Evolutionary conservation across 2,888 invertebrate genomes (phyloP).

Genomic region (Doris montereyensis): DNA sequence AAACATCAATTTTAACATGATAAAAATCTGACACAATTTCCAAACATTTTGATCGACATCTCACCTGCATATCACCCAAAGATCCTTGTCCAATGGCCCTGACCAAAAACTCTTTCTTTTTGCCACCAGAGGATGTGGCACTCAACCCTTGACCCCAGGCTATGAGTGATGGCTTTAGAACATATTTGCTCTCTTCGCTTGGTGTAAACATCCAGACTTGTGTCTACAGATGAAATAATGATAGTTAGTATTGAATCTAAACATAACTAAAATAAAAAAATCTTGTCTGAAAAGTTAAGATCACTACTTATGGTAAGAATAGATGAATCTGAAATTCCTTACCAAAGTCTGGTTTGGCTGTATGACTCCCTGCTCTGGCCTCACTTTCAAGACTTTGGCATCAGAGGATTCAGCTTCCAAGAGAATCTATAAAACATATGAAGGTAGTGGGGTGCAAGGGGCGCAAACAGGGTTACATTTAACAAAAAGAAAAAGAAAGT

Average conservation of each 20-base stretch:
- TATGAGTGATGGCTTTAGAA: constrained; percentile 68
- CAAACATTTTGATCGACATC: too few relatives aligned
- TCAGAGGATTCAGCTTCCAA: constrained; percentile 66
- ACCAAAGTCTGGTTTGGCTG: constrained; percentile 71
- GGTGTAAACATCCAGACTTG: constrained; percentile 66
- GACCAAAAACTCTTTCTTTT: constrained; percentile 63
- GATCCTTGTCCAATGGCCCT: constrained; percentile 69
- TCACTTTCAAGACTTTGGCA: constrained; percentile 61
- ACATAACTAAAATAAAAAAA: not conserved
- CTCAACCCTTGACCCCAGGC: constrained; percentile 70
- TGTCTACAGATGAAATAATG: constrained; percentile 48
- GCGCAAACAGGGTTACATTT: too few relatives aligned
- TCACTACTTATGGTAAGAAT: not conserved
- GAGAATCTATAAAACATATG: constrained; percentile 57
- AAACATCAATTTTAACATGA: too few relatives aligned
- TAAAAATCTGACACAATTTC: too few relatives aligned
- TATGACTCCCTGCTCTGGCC: constrained; percentile 65
- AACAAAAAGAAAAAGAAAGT: too few relatives aligned
- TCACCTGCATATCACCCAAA: constrained; percentile 67
- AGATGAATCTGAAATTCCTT: too few relatives aligned
- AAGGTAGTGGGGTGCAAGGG: too few relatives aligned
- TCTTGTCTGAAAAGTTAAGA: not conserved
- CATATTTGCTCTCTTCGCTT: constrained; percentile 59
- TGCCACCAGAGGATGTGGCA: constrained; percentile 63
- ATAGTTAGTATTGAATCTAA: too few relatives aligned